phyloP scores from a whole-genome alignment of 1,140 invertebrate species.

The Melitaea cinxia region DNA sequence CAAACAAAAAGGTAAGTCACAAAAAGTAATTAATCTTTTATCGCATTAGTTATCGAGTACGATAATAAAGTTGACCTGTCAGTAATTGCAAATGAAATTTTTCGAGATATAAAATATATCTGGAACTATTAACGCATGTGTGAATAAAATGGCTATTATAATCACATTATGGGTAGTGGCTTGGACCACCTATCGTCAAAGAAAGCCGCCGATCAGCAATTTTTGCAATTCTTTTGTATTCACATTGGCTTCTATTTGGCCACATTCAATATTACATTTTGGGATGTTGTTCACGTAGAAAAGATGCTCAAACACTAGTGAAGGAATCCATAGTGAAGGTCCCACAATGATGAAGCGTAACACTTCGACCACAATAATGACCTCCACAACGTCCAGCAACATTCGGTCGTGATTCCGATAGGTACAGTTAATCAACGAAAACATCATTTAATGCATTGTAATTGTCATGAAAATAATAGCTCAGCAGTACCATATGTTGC shows the following conservation, averaged over 20 bases:
- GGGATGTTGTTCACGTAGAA: no score
- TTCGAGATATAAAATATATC: conserved; percentile 53
- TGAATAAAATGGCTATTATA: conserved; percentile 77
- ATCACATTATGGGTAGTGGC: conserved; percentile 69
- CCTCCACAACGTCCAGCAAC: no score
- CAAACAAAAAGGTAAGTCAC: conserved; percentile 60
- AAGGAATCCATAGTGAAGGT: no score
- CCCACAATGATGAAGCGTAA: no score
- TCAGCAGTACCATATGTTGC: no score
- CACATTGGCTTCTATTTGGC: conserved; percentile 57
- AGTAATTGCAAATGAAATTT: conserved; percentile 61
- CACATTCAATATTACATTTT: conserved; percentile 25
- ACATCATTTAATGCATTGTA: no score
- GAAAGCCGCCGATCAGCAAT: conserved; percentile 66
- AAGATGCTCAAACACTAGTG: no score
- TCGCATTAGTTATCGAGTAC: conserved; percentile 46
- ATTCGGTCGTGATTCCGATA: no score
- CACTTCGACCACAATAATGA: no score
- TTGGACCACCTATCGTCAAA: conserved; percentile 78
- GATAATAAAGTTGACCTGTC: conserved; percentile 58
- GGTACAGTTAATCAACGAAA: no score
- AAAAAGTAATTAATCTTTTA: conserved; percentile 65
- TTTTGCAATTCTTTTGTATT: conserved; percentile 73
- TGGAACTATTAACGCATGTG: conserved; percentile 56
- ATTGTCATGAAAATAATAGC: no score